Percentiles rank a stretch among this genome's conserved stretches.
Conservation (phyloP, 2,113 vertebrate species). For the Cryptomyrus ogoouensis region DNA sequence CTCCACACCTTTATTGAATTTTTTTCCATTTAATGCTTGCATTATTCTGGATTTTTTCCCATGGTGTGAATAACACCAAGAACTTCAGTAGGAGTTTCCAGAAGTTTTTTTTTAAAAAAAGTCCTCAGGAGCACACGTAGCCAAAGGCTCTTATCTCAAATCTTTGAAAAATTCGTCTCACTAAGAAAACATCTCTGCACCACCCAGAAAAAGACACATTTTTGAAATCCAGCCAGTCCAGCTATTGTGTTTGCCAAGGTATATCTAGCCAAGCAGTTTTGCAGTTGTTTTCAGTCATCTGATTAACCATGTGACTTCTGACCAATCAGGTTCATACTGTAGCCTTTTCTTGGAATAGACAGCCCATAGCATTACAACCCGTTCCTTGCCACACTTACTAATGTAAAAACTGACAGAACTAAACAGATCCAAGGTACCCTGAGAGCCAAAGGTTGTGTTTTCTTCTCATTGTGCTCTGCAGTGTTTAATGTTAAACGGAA, state of each 20-base stretch:
- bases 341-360: background rate
- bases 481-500: background rate
- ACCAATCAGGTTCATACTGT: background rate
- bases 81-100: background rate
- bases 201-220: background rate
- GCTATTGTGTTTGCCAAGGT: background rate
- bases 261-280: background rate
- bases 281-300: background rate
- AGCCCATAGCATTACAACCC: background rate
- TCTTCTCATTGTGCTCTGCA: background rate
- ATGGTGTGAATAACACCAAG: background rate
- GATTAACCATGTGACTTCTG: background rate
- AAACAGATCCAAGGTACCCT: background rate
- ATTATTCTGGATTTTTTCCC: background rate
- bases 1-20: background rate
- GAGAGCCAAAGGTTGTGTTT: background rate
- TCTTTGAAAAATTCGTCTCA: background rate
- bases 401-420: background rate
- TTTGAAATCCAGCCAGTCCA: background rate
- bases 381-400: background rate
- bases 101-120: background rate
- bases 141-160: background rate
- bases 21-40: background rate
- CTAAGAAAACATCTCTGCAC: background rate
- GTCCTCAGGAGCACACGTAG: background rate